Evolutionary conservation across 1,140 invertebrate species (phyloP).

Genomic region (Trichonephila clavipes): DNA sequence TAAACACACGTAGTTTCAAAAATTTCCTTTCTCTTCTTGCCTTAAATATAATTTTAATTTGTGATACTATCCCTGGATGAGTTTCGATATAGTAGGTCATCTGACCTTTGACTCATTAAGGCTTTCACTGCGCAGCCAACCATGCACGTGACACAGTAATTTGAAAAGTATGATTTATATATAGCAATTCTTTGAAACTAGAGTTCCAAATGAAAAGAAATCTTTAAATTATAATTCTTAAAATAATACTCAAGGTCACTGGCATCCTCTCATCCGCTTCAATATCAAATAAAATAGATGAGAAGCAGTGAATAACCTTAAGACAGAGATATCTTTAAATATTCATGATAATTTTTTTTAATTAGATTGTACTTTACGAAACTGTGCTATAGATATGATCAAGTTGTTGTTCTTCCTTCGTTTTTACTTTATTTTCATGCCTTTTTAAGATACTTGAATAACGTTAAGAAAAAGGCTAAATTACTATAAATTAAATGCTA

Average conservation of each 20-base stretch:
- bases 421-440: too few relatives aligned
- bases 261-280: background rate
- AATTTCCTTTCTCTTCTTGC: background rate
- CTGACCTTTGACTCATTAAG: background rate
- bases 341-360: too few relatives aligned
- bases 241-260: background rate
- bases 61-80: background rate
- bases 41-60: background rate
- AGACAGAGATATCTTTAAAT: too few relatives aligned
- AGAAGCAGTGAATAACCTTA: background rate
- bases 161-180: background rate
- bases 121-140: background rate
- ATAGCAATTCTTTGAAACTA: background rate
- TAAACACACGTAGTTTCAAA: background rate
- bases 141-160: background rate
- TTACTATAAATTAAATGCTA: too few relatives aligned
- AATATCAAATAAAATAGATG: background rate
- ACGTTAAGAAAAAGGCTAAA: too few relatives aligned
- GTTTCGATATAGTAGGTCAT: background rate
- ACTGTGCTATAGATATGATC: background rate
- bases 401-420: too few relatives aligned
- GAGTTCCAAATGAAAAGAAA: background rate
- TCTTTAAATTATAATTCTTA: background rate
- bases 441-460: too few relatives aligned
- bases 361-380: too few relatives aligned